Percentiles rank a stretch among this genome's conserved stretches.
Evolutionary conservation across 2,888 invertebrate species (phyloP).

Genomic region (Caenorhabditis sp.): DNA sequence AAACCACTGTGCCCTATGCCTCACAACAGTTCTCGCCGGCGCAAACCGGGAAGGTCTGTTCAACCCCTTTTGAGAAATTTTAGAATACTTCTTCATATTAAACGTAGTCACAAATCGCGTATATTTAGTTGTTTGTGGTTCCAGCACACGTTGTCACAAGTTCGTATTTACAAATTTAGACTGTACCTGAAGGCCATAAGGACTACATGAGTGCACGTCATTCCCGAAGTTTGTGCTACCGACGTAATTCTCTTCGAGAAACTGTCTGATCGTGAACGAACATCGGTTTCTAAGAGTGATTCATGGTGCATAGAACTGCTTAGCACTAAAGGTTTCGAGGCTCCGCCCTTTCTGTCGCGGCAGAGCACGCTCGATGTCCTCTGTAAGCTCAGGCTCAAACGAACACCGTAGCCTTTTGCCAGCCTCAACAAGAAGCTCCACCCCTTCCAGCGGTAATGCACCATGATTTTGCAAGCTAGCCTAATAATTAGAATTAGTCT

Average conservation of each 20-base stretch:
- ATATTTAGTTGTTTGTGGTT: no score
- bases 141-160: no score
- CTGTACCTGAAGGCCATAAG: background rate
- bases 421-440: conserved; percentile 10
- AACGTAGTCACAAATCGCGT: no score
- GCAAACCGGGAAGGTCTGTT: no score
- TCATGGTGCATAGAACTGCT: conserved; percentile 36
- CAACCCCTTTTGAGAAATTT: no score
- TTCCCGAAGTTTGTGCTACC: conserved; percentile 16
- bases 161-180: no score
- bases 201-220: conserved; percentile 36
- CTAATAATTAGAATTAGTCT: conserved; percentile 42
- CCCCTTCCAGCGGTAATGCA: conserved; percentile 27
- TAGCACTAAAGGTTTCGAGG: conserved; percentile 6
- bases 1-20: no score
- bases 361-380: conserved; percentile 46
- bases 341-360: conserved; percentile 32
- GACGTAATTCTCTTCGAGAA: background rate
- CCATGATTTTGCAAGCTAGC: conserved; percentile 27
- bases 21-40: no score
- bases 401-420: conserved; percentile 36
- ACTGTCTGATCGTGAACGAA: conserved; percentile 19
- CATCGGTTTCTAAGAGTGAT: conserved; percentile 28
- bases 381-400: conserved; percentile 8
- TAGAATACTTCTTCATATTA: no score